Evolutionary conservation across 2,113 vertebrate species (phyloP), one percentile per base, ranked within the genome.

Genomic region (Grammomys dolichurus): DNA sequence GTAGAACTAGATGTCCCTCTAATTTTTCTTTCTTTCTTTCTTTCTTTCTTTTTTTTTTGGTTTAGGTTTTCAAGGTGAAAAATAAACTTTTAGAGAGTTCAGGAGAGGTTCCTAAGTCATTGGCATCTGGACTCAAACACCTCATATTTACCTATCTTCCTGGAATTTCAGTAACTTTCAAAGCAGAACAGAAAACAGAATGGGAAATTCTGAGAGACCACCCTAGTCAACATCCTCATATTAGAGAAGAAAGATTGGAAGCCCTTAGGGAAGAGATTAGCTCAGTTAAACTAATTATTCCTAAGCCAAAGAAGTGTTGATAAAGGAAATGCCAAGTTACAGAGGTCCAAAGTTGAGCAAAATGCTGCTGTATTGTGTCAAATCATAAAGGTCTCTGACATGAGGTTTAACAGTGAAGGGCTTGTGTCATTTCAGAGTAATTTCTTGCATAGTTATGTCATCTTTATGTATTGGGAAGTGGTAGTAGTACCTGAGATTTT

Each of bases 401-500:
- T 11, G 43, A 14, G 19, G 1, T 63, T 80, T 72, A 67, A 26
- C 67, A 91, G 63, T 95, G 24, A 90, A 80, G 17, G 17, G 19
- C 1, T 87, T 17, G 4, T 51, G 54, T 17, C 65, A 13, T 60
- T 82, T 85, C 93, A 77, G 84, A 95, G 51, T 46, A 87, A 75
- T 75, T 89, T 90, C 24, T 80, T 28, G 91, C 48, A 60, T 43
- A 92, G 63, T 8, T 70, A 46, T 69, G 54, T 54, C 43, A 58
- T 33, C 72, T 65, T 89, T 87, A 9, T 7, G 40, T 78, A 36
- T 89, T 95, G 13, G 75, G 65, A 93, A 90, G 17, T 81, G 92
- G 6, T 70, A 88, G 31, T 75, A 82, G 63, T 65, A 65, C 63
- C 63, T 63, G 60, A 63, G 58, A 0, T 26, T 63, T 69, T 84